Percentiles rank a stretch among this genome's conserved stretches.
Evolutionary conservation across 2,888 invertebrate species (phyloP).

Genomic region (Patella caerulea): DNA sequence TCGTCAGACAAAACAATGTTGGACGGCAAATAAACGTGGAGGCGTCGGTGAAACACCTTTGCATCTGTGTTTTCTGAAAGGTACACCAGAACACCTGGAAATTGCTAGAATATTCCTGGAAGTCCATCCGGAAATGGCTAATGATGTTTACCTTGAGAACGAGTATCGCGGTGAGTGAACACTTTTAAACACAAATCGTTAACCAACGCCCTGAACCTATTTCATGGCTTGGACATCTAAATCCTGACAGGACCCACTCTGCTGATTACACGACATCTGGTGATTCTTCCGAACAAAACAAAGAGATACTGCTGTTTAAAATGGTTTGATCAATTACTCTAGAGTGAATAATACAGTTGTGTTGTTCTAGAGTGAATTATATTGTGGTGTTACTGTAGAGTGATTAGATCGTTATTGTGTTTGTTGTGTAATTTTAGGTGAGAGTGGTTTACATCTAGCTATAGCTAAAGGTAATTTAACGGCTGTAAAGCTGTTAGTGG

Average conservation of each 20-base stretch:
- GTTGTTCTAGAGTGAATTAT: too few relatives aligned
- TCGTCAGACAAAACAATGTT: constrained; percentile 82
- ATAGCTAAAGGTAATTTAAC: constrained; percentile 98
- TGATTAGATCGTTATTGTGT: too few relatives aligned
- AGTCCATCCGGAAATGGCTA: constrained; percentile 89
- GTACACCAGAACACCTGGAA: constrained; percentile 85
- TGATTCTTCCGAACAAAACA: too few relatives aligned
- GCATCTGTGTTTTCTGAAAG: constrained; percentile 94
- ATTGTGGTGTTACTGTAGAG: too few relatives aligned
- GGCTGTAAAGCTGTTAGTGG: constrained; percentile 91
- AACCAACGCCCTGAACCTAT: too few relatives aligned
- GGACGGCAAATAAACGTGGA: constrained; percentile 97
- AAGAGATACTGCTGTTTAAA: too few relatives aligned
- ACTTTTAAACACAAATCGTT: too few relatives aligned
- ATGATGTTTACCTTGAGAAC: constrained; percentile 97
- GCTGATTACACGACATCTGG: too few relatives aligned
- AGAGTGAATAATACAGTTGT: too few relatives aligned
- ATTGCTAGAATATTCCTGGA: constrained; percentile 91
- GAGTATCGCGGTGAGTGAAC: constrained; percentile 86
- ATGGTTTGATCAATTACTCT: too few relatives aligned
- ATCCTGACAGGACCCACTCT: too few relatives aligned
- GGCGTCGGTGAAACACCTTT: constrained; percentile 94
- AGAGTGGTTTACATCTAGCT: constrained; percentile 93
- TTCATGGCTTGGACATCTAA: too few relatives aligned
- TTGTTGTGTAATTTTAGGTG: constrained; percentile 75